These are phyloP conservation scores for Desmodus rotundus DNA, from an alignment of 2,113 vertebrate species.

Conservation along the genomic window DNA sequence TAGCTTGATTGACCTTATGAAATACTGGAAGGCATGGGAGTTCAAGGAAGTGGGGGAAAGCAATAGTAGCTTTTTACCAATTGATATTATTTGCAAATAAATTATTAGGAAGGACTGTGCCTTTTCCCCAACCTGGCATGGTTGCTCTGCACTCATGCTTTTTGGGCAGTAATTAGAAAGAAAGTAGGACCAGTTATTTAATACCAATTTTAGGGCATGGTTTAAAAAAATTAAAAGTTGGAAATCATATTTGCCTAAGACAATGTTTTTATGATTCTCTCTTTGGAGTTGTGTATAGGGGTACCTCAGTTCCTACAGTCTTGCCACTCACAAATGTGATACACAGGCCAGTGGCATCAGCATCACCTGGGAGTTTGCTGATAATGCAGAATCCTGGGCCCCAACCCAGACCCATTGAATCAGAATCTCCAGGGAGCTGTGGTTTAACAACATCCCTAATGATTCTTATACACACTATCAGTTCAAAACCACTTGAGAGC, in stretches of 20 bases:
- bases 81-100: background rate
- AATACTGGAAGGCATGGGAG: background rate
- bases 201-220: background rate
- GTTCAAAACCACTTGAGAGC: background rate
- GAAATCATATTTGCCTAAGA: background rate
- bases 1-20: conserved; percentile 19
- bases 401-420: background rate
- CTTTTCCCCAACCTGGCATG: background rate
- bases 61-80: background rate
- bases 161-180: background rate
- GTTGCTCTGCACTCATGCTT: background rate
- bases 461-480: background rate
- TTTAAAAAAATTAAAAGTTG: background rate
- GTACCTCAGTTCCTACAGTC: background rate
- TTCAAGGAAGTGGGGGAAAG: background rate
- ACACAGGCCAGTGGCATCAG: too few species aligned
- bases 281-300: background rate
- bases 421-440: background rate
- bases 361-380: background rate
- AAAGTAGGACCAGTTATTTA: background rate
- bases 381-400: background rate
- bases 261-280: background rate
- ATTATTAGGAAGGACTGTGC: background rate
- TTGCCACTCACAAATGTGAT: background rate
- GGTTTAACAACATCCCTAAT: background rate